A percentile compares a stretch with the other conserved stretches of the same genome.
phyloP scores from a whole-genome alignment of 2,888 invertebrate species.

The Agapostemon virescens region DNA sequence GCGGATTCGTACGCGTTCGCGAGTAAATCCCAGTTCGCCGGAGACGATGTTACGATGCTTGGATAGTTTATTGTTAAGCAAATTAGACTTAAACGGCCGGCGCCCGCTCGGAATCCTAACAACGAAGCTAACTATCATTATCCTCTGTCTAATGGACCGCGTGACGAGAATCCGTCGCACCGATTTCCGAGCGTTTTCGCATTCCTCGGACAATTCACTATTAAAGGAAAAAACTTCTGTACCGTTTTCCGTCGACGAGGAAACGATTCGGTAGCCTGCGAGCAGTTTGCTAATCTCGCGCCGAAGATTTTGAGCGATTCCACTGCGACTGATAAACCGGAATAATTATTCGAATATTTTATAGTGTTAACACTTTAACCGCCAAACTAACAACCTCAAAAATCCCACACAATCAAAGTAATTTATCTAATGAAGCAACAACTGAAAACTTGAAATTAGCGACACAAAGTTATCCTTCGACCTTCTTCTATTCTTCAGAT shows the following conservation, averaged over 20 bases:
- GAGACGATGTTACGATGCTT: not conserved
- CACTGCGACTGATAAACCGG: no score
- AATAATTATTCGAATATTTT: no score
- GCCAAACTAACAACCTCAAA: no score
- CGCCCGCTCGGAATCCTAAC: not conserved
- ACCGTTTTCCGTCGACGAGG: not conserved
- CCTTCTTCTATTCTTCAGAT: no score
- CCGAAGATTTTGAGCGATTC: not conserved
- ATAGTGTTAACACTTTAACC: no score
- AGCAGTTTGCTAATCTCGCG: no score
- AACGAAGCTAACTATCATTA: constrained; percentile 2
- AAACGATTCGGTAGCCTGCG: not conserved
- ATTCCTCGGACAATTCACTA: not conserved
- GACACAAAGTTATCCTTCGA: no score
- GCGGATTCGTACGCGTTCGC: not conserved
- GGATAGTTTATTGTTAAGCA: not conserved
- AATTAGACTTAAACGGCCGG: constrained; percentile 16
- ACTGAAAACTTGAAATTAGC: no score
- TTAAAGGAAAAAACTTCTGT: not conserved
- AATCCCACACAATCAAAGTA: no score
- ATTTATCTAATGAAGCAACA: no score
- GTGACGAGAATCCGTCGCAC: not conserved
- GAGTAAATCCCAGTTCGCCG: not conserved
- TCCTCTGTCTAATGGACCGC: not conserved
- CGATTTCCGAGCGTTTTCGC: not conserved